phyloP scores from a whole-genome alignment of 2,888 invertebrate genomes.

The Stenodema calcarata region DNA sequence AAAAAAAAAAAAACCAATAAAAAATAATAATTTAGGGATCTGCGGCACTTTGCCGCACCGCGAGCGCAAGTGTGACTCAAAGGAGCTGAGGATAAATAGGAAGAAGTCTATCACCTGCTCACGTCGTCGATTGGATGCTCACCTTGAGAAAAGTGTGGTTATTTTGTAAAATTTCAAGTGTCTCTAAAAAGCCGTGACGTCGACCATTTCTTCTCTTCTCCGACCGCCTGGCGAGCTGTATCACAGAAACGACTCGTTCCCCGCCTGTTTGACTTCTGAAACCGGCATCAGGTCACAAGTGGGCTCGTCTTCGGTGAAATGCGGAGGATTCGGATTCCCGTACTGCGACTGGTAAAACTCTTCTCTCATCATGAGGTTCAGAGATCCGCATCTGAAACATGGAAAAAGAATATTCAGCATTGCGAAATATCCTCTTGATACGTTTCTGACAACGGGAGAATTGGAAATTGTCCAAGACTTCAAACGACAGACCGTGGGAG shows the following conservation, averaged over 20 bases:
- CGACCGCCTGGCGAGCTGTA: conserved; percentile 38
- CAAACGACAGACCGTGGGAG: too few species aligned
- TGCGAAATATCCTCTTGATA: too few species aligned
- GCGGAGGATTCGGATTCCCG: conserved; percentile 73
- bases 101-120: too few species aligned
- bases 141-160: not conserved
- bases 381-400: conserved; percentile 74
- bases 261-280: conserved; percentile 52
- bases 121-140: not conserved
- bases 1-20: too few species aligned
- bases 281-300: conserved; percentile 55
- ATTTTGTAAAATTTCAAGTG: not conserved
- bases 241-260: conserved; percentile 57
- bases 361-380: conserved; percentile 92
- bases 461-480: too few species aligned
- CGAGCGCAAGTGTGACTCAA: too few species aligned
- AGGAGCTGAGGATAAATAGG: too few species aligned
- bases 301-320: conserved; percentile 50
- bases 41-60: too few species aligned
- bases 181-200: conserved; percentile 30
- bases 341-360: conserved; percentile 93
- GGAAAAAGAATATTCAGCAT: not conserved
- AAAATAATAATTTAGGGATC: too few species aligned
- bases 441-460: too few species aligned
- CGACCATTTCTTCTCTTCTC: not conserved